phyloP scores from a whole-genome alignment of 1,140 invertebrate species.

The Pogonomyrmex barbatus region DNA sequence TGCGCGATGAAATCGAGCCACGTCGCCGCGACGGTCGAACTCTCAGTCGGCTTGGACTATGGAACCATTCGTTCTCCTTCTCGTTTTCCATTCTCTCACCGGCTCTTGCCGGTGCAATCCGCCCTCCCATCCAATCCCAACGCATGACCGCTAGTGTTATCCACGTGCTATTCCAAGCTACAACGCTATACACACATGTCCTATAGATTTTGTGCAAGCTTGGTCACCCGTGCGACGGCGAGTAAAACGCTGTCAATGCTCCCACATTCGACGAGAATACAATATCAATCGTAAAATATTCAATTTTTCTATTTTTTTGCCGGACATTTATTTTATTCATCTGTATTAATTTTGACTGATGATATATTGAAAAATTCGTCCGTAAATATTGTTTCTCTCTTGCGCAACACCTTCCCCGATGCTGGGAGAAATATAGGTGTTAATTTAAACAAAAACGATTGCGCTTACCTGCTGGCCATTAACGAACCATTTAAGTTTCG shows the following conservation, averaged over 20 bases:
- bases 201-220: conserved; percentile 26
- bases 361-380: neutral
- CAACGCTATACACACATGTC: conserved; percentile 11
- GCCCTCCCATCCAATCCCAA: neutral
- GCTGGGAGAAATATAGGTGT: conserved; percentile 36
- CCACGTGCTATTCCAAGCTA: conserved; percentile 37
- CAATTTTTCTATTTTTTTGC: neutral
- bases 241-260: conserved; percentile 1
- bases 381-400: neutral
- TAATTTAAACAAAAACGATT: neutral
- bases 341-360: neutral
- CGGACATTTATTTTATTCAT: neutral
- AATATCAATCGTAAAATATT: conserved; percentile 35
- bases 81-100: neutral
- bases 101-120: neutral
- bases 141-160: neutral
- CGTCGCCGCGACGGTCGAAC: conserved; percentile 27
- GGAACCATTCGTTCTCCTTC: neutral
- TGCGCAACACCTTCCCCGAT: conserved; percentile 18
- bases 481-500: conserved; percentile 92
- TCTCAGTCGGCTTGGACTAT: conserved; percentile 56
- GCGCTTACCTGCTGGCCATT: conserved; percentile 91
- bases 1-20: conserved; percentile 55
- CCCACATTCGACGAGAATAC: neutral
- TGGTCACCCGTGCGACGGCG: neutral